Evolutionary conservation across 2,797 vertebrate species (phyloP).

Genomic region (Notamacropus eugenii): DNA sequence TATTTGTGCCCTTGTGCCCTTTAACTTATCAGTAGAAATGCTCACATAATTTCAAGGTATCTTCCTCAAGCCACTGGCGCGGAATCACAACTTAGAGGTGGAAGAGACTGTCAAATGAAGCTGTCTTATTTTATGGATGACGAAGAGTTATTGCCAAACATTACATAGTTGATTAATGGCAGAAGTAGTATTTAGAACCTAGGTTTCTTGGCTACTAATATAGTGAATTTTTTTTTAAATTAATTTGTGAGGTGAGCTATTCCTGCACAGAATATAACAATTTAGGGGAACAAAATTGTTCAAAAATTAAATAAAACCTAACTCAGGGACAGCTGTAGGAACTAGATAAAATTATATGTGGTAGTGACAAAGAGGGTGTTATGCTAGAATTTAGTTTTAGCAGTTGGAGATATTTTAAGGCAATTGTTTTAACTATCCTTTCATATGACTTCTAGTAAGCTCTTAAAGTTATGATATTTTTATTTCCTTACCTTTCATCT

Average conservation of each 20-base stretch:
- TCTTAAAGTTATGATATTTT: neutral
- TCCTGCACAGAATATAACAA: neutral
- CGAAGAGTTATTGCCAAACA: neutral
- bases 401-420: neutral
- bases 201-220: neutral
- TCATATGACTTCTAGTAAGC: neutral
- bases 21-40: neutral
- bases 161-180: neutral
- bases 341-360: neutral
- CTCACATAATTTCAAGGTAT: neutral
- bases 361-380: neutral
- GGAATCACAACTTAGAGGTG: neutral
- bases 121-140: neutral
- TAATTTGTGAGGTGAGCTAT: neutral
- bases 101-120: neutral
- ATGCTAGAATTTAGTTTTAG: neutral
- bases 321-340: neutral
- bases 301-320: neutral
- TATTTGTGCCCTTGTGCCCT: neutral
- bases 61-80: neutral
- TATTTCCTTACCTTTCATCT: neutral
- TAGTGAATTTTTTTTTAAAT: neutral
- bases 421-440: neutral
- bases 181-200: neutral
- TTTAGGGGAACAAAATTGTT: neutral